These are phyloP conservation scores for Drosophila repletoides DNA, from an alignment of 1,140 invertebrate genomes.

Conservation along the genomic window DNA sequence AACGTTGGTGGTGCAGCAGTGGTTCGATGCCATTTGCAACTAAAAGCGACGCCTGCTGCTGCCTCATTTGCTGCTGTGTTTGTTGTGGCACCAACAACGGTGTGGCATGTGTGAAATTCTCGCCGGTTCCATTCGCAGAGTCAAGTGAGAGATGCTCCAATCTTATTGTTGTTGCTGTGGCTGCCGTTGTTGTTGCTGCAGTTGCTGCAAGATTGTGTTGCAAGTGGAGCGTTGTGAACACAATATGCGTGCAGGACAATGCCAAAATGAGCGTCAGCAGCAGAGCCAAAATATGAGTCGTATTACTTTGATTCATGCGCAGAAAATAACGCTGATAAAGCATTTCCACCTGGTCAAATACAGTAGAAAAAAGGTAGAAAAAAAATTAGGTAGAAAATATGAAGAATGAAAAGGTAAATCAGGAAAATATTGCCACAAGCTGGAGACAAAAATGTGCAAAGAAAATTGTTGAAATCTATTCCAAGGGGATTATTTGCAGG, in stretches of 20 bases:
- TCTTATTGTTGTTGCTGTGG: constrained; percentile 18
- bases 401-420: background rate
- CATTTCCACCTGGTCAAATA: constrained; percentile 89
- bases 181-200: constrained; percentile 11
- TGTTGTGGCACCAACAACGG: constrained; percentile 3
- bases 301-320: constrained; percentile 95
- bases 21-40: constrained; percentile 30
- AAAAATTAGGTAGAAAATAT: constrained; percentile 1
- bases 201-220: constrained; percentile 31
- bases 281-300: constrained; percentile 91
- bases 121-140: constrained; percentile 35
- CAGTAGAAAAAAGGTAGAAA: constrained; percentile 2
- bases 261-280: constrained; percentile 87
- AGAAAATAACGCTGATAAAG: constrained; percentile 96
- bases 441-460: constrained; percentile 7
- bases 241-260: constrained; percentile 85
- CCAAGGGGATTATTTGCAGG: too few species aligned
- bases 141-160: constrained; percentile 49
- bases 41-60: constrained; percentile 25
- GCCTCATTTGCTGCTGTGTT: constrained; percentile 10
- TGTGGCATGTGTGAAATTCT: constrained; percentile 12
- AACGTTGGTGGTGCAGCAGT: too few species aligned
- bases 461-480: too few species aligned
- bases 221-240: constrained; percentile 78
- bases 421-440: constrained; percentile 12